Conservation (phyloP, 2,113 vertebrate species). For the Corvus cornix region DNA sequence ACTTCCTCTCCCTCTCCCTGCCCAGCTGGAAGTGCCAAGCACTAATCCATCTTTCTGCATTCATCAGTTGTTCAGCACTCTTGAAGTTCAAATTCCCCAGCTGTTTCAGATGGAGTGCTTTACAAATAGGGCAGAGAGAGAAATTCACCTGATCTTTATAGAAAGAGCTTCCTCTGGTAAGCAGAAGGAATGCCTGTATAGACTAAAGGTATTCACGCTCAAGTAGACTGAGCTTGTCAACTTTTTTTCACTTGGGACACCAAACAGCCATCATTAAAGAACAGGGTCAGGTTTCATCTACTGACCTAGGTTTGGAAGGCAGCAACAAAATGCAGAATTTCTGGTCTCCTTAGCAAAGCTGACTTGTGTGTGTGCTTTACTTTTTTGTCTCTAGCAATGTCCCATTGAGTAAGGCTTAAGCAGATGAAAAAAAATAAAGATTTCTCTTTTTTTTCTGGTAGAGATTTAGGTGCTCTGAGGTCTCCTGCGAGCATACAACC, state of each 20-base stretch:
- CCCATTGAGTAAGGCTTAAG: background rate
- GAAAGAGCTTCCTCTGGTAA: background rate
- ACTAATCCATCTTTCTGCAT: slow-evolving; percentile 7
- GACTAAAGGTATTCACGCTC: background rate
- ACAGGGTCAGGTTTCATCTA: background rate
- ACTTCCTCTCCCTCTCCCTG: background rate
- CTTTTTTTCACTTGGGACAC: background rate
- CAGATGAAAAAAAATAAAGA: background rate
- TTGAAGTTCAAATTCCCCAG: background rate
- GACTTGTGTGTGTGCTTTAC: background rate
- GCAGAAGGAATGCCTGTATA: background rate
- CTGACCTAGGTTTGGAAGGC: background rate
- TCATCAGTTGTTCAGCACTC: background rate
- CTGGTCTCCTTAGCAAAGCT: background rate
- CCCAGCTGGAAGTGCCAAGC: background rate
- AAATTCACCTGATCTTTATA: slow-evolving; percentile 6
- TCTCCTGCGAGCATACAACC: slow-evolving; percentile 30
- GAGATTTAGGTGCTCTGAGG: slow-evolving; percentile 20
- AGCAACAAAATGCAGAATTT: background rate
- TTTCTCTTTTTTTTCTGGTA: background rate
- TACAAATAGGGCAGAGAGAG: slow-evolving; percentile 12
- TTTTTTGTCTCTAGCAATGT: background rate
- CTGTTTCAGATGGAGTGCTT: background rate
- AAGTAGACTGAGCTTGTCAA: background rate
- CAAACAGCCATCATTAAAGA: background rate